Percentiles rank a stretch among this genome's conserved stretches.
These are phyloP conservation scores for Microcebus jonahi DNA, from an alignment of 2,113 vertebrate genomes.

Conservation along the genomic window DNA sequence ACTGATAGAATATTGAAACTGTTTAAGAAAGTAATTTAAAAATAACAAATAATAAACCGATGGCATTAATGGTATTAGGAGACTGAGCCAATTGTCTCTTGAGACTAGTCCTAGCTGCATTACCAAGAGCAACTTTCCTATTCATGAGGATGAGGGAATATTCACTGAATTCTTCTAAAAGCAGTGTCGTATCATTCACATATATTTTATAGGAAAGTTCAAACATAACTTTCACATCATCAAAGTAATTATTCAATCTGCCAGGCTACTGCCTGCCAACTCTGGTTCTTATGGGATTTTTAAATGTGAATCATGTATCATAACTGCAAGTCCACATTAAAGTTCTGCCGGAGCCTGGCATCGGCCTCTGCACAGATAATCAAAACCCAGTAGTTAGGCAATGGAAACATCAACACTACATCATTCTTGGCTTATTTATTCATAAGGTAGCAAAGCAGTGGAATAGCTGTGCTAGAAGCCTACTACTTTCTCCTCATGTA, in stretches of 20 bases:
- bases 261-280: neutral
- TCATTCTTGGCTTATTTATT: neutral
- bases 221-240: neutral
- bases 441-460: neutral
- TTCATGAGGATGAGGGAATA: neutral
- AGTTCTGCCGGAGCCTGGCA: neutral
- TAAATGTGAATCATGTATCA: neutral
- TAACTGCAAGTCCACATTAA: neutral
- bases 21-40: neutral
- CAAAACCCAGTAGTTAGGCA: neutral
- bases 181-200: neutral
- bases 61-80: neutral
- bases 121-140: neutral
- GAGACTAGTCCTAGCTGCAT: neutral
- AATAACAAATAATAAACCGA: neutral
- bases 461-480: neutral
- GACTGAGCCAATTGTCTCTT: neutral
- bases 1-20: neutral
- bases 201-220: neutral
- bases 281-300: neutral
- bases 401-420: neutral
- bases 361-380: neutral
- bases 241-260: neutral
- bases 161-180: constrained; percentile 1
- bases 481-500: neutral